Evolutionary conservation across 2,888 invertebrate genomes (phyloP).

Genomic region (Leucophenga maculata): DNA sequence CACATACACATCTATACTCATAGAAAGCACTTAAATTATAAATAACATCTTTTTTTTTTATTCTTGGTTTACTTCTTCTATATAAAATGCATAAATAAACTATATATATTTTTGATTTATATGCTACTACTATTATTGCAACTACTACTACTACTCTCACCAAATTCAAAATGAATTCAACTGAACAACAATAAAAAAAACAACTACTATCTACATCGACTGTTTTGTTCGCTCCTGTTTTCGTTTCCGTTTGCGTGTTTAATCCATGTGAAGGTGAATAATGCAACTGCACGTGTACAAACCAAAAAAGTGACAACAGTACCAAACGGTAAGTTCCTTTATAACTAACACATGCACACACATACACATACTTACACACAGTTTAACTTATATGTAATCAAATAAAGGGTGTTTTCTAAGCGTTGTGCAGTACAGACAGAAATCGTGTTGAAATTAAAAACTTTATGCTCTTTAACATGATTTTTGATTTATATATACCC

Average conservation of each 20-base stretch:
- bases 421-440: too few species aligned
- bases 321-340: slow-evolving; percentile 85
- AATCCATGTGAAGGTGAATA: slow-evolving; percentile 87
- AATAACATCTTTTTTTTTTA: not conserved
- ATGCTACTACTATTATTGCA: not conserved
- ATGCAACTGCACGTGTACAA: slow-evolving; percentile 99
- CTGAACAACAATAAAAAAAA: slow-evolving; percentile 15
- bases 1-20: not conserved
- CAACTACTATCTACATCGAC: slow-evolving; percentile 42
- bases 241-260: slow-evolving; percentile 9
- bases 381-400: slow-evolving; percentile 31
- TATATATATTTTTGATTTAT: slow-evolving; percentile 5
- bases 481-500: not conserved
- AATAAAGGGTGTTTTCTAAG: not conserved
- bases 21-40: not conserved
- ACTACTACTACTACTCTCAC: not conserved
- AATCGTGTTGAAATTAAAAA: not conserved
- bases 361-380: slow-evolving; percentile 27
- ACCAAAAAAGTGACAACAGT: slow-evolving; percentile 93
- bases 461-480: slow-evolving; percentile 18
- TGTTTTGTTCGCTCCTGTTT: slow-evolving; percentile 9
- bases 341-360: slow-evolving; percentile 35
- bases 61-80: not conserved
- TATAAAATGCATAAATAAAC: not conserved
- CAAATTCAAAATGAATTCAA: too few species aligned